Conservation (phyloP, 2,797 vertebrate genomes). For the Pangasius djambal region DNA sequence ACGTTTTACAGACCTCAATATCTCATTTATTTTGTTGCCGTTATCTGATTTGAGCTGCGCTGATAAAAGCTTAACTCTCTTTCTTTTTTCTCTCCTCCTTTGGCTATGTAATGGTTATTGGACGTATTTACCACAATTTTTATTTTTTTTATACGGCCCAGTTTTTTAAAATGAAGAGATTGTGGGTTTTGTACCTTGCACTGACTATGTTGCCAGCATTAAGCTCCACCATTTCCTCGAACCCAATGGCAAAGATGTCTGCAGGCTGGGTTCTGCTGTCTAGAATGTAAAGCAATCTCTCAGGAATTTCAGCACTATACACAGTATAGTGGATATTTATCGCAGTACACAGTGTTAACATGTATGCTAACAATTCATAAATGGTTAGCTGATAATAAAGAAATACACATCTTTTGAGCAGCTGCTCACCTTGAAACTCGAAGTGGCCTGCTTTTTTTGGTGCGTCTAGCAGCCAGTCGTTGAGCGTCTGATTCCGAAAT, state of each 20-base stretch:
- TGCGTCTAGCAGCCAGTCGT: slow-evolving; percentile 96
- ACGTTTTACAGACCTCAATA: not conserved
- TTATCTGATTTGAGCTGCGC: not conserved
- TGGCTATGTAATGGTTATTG: not conserved
- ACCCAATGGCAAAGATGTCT: slow-evolving; percentile 98
- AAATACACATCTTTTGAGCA: not conserved
- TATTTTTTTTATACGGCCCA: not conserved
- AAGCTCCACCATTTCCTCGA: slow-evolving; percentile 99
- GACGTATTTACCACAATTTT: not conserved
- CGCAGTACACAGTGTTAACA: not conserved
- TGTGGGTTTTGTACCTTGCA: slow-evolving; percentile 80
- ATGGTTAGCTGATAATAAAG: not conserved
- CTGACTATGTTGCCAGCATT: slow-evolving; percentile 99
- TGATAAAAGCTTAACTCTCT: not conserved
- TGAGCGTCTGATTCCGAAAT: slow-evolving; percentile 96
- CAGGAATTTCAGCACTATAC: not conserved
- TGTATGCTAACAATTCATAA: not conserved
- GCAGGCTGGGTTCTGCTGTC: slow-evolving; percentile 88
- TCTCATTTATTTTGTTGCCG: not conserved
- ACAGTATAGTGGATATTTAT: not conserved
- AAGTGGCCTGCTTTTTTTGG: slow-evolving; percentile 87
- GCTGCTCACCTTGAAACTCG: slow-evolving; percentile 88
- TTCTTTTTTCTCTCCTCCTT: not conserved
- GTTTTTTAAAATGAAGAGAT: not conserved
- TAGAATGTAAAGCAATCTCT: slow-evolving; percentile 61